Conservation (phyloP, 2,113 vertebrate species). For the Caracal caracal region DNA sequence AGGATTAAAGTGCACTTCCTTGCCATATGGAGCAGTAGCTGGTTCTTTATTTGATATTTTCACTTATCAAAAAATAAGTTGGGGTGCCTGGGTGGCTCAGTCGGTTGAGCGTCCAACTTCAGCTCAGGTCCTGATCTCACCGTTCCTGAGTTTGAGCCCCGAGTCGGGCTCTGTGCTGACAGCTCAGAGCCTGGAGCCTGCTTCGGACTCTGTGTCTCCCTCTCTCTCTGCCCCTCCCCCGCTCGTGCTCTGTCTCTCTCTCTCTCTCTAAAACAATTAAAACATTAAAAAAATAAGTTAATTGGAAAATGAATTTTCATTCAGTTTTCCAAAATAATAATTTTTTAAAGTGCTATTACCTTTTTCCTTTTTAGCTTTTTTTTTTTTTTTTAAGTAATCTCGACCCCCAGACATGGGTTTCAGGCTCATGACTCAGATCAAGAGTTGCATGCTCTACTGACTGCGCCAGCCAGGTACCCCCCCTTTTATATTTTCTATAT, state of each 20-base stretch:
- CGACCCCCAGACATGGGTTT: neutral
- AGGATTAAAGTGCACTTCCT: neutral
- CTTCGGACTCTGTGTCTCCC: too few relatives aligned
- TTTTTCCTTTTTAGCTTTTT: neutral
- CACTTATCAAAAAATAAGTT: constrained; percentile 2
- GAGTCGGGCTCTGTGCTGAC: too few relatives aligned
- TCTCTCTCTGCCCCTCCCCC: too few relatives aligned
- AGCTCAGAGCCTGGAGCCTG: too few relatives aligned
- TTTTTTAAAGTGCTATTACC: neutral
- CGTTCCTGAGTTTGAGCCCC: too few relatives aligned
- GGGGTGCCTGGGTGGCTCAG: too few relatives aligned
- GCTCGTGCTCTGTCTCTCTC: too few relatives aligned
- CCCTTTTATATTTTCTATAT: neutral
- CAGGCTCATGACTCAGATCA: neutral
- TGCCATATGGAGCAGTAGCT: neutral
- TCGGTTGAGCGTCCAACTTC: too few relatives aligned
- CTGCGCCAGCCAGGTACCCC: neutral
- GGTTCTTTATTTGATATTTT: neutral
- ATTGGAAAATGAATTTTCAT: constrained; percentile 37
- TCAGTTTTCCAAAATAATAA: neutral
- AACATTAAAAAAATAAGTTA: neutral
- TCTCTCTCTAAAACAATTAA: too few relatives aligned
- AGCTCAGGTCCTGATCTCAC: too few relatives aligned
- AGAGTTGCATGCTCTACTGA: neutral
- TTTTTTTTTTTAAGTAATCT: neutral